Evolutionary conservation across 53 echinoderm and acorn worm species (phyloP).

Genomic region (Holothuria leucospilota): DNA sequence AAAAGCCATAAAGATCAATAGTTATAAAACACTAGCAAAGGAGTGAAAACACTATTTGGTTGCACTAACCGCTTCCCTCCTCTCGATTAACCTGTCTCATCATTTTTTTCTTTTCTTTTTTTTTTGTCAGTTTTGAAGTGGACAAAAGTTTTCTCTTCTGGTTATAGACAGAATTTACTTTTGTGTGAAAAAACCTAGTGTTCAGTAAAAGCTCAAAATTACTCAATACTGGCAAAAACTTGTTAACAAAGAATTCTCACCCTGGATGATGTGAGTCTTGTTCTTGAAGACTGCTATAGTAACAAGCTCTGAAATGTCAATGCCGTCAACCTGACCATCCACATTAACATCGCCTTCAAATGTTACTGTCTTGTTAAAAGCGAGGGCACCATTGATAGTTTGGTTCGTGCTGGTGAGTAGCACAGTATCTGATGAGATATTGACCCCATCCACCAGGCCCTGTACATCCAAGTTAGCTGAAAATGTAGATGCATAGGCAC

Average conservation of each 20-base stretch:
- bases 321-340: slow-evolving; percentile 77
- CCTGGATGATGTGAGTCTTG: slow-evolving; percentile 65
- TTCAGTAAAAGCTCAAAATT: too few relatives aligned
- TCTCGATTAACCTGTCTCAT: too few relatives aligned
- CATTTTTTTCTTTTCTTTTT: too few relatives aligned
- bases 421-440: slow-evolving; percentile 55
- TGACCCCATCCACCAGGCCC: slow-evolving; percentile 79
- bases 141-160: too few relatives aligned
- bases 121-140: too few relatives aligned
- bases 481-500: not conserved
- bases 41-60: too few relatives aligned
- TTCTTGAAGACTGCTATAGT: slow-evolving; percentile 66
- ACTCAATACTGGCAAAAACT: too few relatives aligned
- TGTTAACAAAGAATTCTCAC: slow-evolving; percentile 33
- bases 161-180: too few relatives aligned
- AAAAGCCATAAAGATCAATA: too few relatives aligned
- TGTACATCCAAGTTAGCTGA: slow-evolving; percentile 69
- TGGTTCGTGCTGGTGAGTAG: slow-evolving; percentile 71
- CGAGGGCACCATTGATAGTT: slow-evolving; percentile 63
- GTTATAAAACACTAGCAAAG: too few relatives aligned
- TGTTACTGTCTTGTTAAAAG: slow-evolving; percentile 48
- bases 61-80: too few relatives aligned
- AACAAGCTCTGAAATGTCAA: slow-evolving; percentile 70
- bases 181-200: too few relatives aligned
- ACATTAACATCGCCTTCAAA: slow-evolving; percentile 67